Percentiles rank a stretch among this genome's conserved stretches.
Conservation (phyloP, 2,888 invertebrate species). For the Agrochola circellaris region DNA sequence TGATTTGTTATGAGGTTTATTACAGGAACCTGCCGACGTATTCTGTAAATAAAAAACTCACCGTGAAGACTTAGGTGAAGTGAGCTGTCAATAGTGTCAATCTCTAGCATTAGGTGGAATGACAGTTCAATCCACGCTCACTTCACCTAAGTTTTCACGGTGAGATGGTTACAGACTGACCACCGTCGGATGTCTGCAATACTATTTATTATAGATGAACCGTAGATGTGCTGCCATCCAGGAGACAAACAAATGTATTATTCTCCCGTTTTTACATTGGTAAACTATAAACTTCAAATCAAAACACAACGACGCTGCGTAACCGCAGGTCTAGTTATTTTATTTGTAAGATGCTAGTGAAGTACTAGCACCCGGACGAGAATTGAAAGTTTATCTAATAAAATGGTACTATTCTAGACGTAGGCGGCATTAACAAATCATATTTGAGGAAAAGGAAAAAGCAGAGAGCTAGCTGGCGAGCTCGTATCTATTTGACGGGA, state of each 20-base stretch:
- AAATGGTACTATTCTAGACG: constrained; percentile 68
- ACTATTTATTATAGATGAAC: constrained; percentile 1
- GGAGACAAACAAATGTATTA: too few species aligned
- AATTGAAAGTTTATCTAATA: background rate
- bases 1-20: background rate
- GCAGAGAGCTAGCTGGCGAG: constrained; percentile 79
- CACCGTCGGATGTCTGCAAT: background rate
- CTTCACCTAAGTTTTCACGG: too few species aligned
- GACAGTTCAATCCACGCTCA: too few species aligned
- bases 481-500: constrained; percentile 77
- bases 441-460: constrained; percentile 71
- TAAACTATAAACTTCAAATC: background rate
- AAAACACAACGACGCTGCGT: background rate
- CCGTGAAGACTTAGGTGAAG: too few species aligned
- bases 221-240: background rate
- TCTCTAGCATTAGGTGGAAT: too few species aligned
- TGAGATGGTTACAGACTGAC: too few species aligned
- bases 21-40: background rate
- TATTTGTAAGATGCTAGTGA: background rate
- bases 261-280: background rate
- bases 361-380: background rate
- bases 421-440: constrained; percentile 74
- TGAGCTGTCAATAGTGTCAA: too few species aligned
- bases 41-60: too few species aligned
- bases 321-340: background rate